phyloP scores from a whole-genome alignment of 2,113 vertebrate genomes.

The Passer montanus region DNA sequence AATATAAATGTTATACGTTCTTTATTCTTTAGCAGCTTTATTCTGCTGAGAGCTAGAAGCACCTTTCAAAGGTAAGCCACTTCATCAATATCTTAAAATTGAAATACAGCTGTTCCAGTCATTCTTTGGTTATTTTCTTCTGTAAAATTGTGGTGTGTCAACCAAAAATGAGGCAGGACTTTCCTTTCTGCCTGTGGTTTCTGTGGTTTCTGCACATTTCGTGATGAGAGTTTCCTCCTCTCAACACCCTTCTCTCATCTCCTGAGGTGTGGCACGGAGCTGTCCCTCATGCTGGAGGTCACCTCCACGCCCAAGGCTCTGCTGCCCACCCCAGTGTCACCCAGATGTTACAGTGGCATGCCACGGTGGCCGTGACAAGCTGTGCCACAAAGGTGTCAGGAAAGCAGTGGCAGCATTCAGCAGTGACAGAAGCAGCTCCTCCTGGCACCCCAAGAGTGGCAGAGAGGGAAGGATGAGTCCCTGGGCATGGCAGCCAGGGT shows the following conservation, averaged over 20 bases:
- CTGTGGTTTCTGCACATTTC: too few relatives aligned
- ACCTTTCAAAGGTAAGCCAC: neutral
- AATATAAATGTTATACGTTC: neutral
- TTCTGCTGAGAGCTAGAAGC: neutral
- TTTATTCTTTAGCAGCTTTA: neutral
- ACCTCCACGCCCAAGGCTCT: too few relatives aligned
- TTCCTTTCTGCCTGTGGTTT: neutral
- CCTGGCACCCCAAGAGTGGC: neutral
- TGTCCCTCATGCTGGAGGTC: too few relatives aligned
- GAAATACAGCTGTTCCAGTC: neutral
- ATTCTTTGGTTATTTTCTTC: neutral
- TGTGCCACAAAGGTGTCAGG: too few relatives aligned
- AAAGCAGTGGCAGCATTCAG: neutral
- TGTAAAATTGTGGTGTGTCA: neutral
- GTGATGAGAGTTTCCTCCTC: neutral
- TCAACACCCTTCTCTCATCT: neutral
- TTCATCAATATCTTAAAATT: neutral
- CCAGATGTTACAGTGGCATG: too few relatives aligned
- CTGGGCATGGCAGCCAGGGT: neutral
- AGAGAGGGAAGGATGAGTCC: neutral
- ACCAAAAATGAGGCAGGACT: neutral
- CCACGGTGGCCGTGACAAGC: too few relatives aligned
- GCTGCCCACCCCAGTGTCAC: too few relatives aligned
- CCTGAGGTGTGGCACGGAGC: too few relatives aligned
- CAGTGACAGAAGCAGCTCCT: neutral